phyloP scores from a whole-genome alignment of 2,797 vertebrate genomes.

The Periparus ater region DNA sequence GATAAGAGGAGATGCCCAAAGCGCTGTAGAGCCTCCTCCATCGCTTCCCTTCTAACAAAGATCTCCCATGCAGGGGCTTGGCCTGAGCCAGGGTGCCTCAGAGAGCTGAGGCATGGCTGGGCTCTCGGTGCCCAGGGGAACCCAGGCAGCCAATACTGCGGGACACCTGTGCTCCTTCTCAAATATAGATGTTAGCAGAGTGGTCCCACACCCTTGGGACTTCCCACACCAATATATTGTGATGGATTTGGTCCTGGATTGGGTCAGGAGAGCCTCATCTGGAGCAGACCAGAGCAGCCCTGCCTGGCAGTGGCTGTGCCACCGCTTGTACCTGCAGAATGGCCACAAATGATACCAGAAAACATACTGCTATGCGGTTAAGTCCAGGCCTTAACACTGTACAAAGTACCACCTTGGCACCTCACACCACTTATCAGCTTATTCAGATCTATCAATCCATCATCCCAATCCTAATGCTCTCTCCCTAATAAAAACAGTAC shows the following conservation, averaged over 20 bases:
- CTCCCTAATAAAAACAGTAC: background rate
- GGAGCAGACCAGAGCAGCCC: background rate
- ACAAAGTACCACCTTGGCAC: background rate
- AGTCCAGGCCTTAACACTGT: background rate
- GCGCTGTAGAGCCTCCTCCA: background rate
- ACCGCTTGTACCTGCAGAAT: background rate
- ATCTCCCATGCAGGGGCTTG: accelerated
- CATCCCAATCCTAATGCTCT: background rate
- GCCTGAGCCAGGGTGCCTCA: background rate
- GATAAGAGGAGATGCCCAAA: background rate
- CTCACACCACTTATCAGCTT: background rate
- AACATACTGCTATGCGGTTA: background rate
- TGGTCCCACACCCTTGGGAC: background rate
- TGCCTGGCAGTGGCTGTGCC: background rate
- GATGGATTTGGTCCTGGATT: background rate
- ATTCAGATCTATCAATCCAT: background rate
- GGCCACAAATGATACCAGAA: background rate
- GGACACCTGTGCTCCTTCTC: accelerated
- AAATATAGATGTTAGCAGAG: accelerated
- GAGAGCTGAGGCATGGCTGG: background rate
- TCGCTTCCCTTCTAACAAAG: background rate
- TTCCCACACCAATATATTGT: background rate
- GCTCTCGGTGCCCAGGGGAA: background rate
- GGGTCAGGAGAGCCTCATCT: background rate
- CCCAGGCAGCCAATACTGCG: accelerated